A percentile compares a stretch with the other conserved stretches of the same genome.
phyloP scores from a whole-genome alignment of 2,113 vertebrate species.

The Thomomys bottae region DNA sequence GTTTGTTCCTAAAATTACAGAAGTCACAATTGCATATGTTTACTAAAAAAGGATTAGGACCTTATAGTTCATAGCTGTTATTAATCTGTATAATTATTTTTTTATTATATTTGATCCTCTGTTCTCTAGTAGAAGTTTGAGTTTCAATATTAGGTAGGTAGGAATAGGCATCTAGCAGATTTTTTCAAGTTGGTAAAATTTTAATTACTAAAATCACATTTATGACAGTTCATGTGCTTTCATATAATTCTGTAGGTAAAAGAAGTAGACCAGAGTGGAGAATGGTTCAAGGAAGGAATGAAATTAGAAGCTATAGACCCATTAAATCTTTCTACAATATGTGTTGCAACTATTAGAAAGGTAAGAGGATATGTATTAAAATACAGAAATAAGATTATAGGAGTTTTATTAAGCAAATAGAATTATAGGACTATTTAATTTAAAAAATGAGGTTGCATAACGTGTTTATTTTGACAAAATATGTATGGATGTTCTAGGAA shows the following conservation, averaged over 20 bases:
- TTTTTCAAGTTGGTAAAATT: slow-evolving; percentile 54
- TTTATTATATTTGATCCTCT: slow-evolving; percentile 58
- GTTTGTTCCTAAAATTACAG: slow-evolving; percentile 68
- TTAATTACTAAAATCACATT: slow-evolving; percentile 8
- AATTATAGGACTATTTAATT: neutral
- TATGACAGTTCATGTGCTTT: slow-evolving; percentile 71
- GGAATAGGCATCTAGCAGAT: slow-evolving; percentile 55
- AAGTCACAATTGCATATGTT: slow-evolving; percentile 70
- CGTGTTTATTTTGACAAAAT: neutral
- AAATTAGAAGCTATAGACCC: slow-evolving; percentile 99
- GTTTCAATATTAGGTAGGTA: slow-evolving; percentile 66
- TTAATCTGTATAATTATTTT: slow-evolving; percentile 44
- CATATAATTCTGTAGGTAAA: slow-evolving; percentile 88
- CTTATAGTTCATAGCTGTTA: slow-evolving; percentile 62
- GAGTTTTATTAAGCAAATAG: too few species aligned
- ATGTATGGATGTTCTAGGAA: neutral
- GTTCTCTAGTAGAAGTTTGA: slow-evolving; percentile 42
- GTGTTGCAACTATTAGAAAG: slow-evolving; percentile 99
- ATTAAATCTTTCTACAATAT: slow-evolving; percentile 99
- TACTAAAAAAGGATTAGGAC: slow-evolving; percentile 69
- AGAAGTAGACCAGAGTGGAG: slow-evolving; percentile 95
- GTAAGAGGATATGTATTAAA: slow-evolving; percentile 82
- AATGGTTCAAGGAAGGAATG: slow-evolving; percentile 99
- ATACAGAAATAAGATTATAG: neutral
- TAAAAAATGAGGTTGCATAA: neutral